Base-by-base conservation (phyloP, 2,113 vertebrate species). In the Oncorhynchus keta region DNA sequence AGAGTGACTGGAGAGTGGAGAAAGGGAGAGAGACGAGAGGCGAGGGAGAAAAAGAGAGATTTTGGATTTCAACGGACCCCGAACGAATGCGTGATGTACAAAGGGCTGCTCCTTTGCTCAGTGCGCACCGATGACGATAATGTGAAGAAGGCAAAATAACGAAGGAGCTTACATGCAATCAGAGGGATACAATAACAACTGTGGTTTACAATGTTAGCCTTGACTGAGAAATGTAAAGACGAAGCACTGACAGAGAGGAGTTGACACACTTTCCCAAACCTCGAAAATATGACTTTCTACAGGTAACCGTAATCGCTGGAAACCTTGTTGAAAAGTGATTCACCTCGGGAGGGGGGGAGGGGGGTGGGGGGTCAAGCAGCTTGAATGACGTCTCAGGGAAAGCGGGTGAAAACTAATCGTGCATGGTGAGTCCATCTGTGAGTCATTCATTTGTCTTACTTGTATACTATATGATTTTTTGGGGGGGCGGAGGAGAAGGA, bases 381-480 rank as follows among this genome's bases (percentile, higher is more conserved):
- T 62, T 62, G 59, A 62, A 84, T 92, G 89, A 90, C 90, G 89
- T 89, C 80, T 91, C 77, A 32, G 57, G 66, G 75, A 79, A 84
- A 79, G 80, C 87, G 87, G 83, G 84, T 84, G 81, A 76, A 87
- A 86, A 89, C 80, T 87, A 26, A 67, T 76, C 59, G 85, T 78
- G 83, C 85, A 72, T 83, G 77, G 83, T 76, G 85, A 80, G 86
- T 87, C 78, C 81, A 78, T 89, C 67, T 87, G 88, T 91, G 90
- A 92, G 86, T 90, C 91, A 91, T 91, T 89, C 86, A 75, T 86
- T 88, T 85, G 83, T 62, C 5, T 16, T 62, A 62, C n/a, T 2
- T 8, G 59, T 62, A 22, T 2, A 2, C n/a, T 62, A 24, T 62
- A 5, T 9, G n/a, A n/a, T 62, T 84, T 89, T 85, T 76, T 78